Evolutionary conservation across 2,113 vertebrate species (phyloP), one percentile per base, ranked within the genome.

Genomic region (Colius striatus): DNA sequence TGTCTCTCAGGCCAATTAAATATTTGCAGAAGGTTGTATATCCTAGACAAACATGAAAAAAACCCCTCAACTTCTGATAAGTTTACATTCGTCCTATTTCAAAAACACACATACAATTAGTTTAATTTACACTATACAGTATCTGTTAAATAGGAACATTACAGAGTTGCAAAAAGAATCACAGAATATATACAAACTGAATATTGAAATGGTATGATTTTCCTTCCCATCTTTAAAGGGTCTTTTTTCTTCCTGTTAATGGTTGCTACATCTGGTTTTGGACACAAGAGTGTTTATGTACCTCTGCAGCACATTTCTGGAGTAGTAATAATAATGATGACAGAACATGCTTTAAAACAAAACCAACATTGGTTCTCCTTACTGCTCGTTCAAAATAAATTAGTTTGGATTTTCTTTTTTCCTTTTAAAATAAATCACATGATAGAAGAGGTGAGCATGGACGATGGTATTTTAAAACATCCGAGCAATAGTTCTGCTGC

Each of bases 51-150:
- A 93, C 77, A 84, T 53, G n/a, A 34, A 87, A 86, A 72, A 76
- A 68, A 68, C 47, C 22, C 30, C 16, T 20, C 38, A 60, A 32
- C 38, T 48, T 32, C 8, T 72, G 72, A 16, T 70, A 86, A 78
- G 45, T 84, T 96, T 91, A 88, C 89, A 84, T 95, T 93, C 91
- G 5, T 96, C 94, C 92, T 86, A 90, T 79, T 94, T 96, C 93
- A 96, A 94, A 94, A 94, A 90, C 67, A 95, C 93, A 96, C 92
- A 96, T 60, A 97, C 94, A 97, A 96, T 97, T 96, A 98, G 91
- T 95, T 98, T 98, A 98, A 98, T 97, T 98, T 98, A 98, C 97
- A 98, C 97, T 98, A 97, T 98, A 98, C 94, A 98, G 58, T 84
- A 95, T 97, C 92, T 97, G 97, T 98, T 98, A 98, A 98, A 98